A percentile compares a stretch with the other conserved stretches of the same genome.
Evolutionary conservation across 2,113 vertebrate genomes (phyloP).

Genomic region (Aspidoscelis tigris): DNA sequence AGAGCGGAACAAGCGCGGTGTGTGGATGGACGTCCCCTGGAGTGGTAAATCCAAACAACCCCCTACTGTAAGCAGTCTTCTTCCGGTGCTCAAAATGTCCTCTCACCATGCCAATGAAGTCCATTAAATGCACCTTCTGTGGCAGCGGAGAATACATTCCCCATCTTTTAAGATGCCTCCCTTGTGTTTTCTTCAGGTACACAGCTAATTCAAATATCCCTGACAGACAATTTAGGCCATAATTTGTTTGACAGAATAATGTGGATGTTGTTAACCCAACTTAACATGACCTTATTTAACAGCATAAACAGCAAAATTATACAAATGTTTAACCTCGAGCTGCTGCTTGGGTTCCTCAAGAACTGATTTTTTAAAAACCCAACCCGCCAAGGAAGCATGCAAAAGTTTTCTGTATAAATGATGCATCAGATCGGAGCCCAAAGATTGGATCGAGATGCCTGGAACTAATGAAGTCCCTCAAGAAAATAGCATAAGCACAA

Average conservation of each 20-base stretch:
- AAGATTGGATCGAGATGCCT: not conserved
- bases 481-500: not conserved
- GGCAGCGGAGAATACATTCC: too few species aligned
- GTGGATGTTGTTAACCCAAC: not conserved
- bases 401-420: not conserved
- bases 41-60: too few species aligned
- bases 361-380: constrained; percentile 2
- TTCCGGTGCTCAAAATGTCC: too few species aligned
- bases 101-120: too few species aligned
- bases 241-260: not conserved
- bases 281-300: not conserved
- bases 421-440: not conserved
- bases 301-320: constrained; percentile 12
- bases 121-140: too few species aligned
- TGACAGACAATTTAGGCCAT: not conserved
- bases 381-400: not conserved
- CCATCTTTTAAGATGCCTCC: too few species aligned
- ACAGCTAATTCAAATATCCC: not conserved
- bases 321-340: not conserved
- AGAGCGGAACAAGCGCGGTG: too few species aligned
- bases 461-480: constrained; percentile 24
- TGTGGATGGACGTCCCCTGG: too few species aligned
- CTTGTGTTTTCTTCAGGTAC: not conserved
- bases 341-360: not conserved
- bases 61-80: too few species aligned